Evolutionary conservation across 1,140 invertebrate species (phyloP).

Genomic region (Teleogryllus occipitalis): DNA sequence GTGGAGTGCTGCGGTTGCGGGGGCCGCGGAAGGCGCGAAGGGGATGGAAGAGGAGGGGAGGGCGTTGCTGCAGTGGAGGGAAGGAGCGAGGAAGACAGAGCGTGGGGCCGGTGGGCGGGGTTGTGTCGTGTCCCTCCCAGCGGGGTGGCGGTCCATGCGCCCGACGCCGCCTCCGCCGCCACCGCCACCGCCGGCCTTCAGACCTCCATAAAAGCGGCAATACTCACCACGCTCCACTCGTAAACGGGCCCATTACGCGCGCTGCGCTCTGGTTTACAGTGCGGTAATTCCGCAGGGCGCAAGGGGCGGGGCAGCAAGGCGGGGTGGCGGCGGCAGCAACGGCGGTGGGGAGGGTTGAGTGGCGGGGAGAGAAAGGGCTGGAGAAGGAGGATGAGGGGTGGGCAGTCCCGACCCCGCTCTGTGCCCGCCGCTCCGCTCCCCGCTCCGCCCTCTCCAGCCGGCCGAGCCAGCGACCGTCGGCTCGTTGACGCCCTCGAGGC

Average conservation of each 20-base stretch:
- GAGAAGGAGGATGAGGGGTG: too few species aligned
- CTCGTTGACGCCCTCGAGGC: not conserved
- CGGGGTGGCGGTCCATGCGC: not conserved
- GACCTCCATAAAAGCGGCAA: constrained; percentile 3
- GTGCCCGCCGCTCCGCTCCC: not conserved
- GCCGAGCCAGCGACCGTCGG: not conserved
- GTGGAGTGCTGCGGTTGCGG: too few species aligned
- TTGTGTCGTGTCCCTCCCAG: not conserved
- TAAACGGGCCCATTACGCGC: not conserved
- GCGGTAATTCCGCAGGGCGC: not conserved
- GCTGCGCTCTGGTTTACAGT: not conserved
- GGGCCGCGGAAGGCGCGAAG: too few species aligned
- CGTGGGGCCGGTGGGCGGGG: too few species aligned
- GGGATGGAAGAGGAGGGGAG: too few species aligned
- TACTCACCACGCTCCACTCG: not conserved
- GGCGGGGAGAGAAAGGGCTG: not conserved
- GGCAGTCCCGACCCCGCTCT: not conserved
- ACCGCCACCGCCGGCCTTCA: not conserved
- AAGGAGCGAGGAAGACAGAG: not conserved
- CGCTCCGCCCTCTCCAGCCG: not conserved
- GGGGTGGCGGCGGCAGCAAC: too few species aligned
- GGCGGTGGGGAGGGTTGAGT: too few species aligned
- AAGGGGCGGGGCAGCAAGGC: too few species aligned
- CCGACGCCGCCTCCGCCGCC: too few species aligned
- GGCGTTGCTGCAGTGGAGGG: not conserved